A percentile compares a stretch with the other conserved stretches of the same genome.
These are phyloP conservation scores for Adelosebastes latens DNA, from an alignment of 2,797 vertebrate species.

Conservation along the genomic window DNA sequence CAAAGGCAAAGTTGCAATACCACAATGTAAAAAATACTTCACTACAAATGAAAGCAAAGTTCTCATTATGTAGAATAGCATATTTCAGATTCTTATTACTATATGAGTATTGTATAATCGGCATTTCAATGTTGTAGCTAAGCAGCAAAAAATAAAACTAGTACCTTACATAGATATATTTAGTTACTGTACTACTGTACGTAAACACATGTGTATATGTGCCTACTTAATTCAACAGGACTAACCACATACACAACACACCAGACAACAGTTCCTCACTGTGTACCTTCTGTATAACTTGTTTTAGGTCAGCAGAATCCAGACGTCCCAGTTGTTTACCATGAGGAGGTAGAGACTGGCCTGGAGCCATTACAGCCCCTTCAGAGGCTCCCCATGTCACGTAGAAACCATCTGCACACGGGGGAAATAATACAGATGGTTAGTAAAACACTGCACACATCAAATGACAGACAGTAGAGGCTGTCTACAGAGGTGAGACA, in stretches of 20 bases:
- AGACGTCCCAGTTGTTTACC: slow-evolving; percentile 91
- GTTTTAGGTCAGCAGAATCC: slow-evolving; percentile 87
- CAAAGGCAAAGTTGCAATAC: neutral
- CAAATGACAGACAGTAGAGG: neutral
- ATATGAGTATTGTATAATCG: neutral
- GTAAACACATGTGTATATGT: neutral
- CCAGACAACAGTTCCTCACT: neutral
- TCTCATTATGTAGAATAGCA: neutral
- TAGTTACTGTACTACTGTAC: neutral
- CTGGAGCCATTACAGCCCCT: slow-evolving; percentile 77
- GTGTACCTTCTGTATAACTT: slow-evolving; percentile 92
- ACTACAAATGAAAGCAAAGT: neutral
- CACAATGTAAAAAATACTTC: neutral
- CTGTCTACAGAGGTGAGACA: neutral
- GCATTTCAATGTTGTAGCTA: neutral
- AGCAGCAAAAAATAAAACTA: neutral
- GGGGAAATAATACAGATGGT: slow-evolving; percentile 3
- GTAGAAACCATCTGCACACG: slow-evolving; percentile 88
- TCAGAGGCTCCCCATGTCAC: slow-evolving; percentile 91
- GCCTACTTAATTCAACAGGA: neutral
- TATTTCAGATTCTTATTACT: neutral
- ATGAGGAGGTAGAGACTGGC: slow-evolving; percentile 89
- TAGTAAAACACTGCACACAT: neutral
- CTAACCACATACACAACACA: neutral
- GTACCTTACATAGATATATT: neutral